Evolutionary conservation across 2,797 vertebrate species (phyloP).

Genomic region (Diplodus sargus): DNA sequence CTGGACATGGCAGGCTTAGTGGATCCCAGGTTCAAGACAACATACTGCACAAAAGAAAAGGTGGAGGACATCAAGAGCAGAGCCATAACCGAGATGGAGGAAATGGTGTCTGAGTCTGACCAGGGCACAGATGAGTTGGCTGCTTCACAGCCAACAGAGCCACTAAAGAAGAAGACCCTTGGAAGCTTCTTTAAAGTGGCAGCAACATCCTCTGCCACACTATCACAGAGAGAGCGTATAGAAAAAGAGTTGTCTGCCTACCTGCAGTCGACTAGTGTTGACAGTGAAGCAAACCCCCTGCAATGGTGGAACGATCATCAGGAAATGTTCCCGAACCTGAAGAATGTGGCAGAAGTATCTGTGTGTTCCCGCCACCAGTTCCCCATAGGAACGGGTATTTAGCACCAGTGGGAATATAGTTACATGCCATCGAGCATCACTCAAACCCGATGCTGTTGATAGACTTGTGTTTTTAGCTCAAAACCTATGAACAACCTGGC

Average conservation of each 20-base stretch:
- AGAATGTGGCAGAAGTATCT: too few species aligned
- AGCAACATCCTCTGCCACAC: slow-evolving; percentile 18
- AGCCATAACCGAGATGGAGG: slow-evolving; percentile 9
- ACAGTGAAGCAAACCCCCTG: slow-evolving; percentile 24
- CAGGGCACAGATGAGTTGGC: slow-evolving; percentile 16
- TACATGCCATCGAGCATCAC: too few species aligned
- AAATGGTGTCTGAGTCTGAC: slow-evolving; percentile 14
- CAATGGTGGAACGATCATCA: slow-evolving; percentile 8
- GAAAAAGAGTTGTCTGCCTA: slow-evolving; percentile 4
- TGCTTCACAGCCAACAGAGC: too few species aligned
- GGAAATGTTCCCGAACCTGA: too few species aligned
- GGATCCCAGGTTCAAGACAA: slow-evolving; percentile 26
- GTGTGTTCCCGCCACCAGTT: too few species aligned
- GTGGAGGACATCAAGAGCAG: slow-evolving; percentile 28
- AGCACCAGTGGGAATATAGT: too few species aligned
- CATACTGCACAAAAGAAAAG: slow-evolving; percentile 2
- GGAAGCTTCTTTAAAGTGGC: too few species aligned
- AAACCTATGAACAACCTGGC: background rate
- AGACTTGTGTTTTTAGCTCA: too few species aligned
- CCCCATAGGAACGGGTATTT: too few species aligned
- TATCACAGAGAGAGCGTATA: slow-evolving; percentile 1
- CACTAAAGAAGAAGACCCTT: too few species aligned
- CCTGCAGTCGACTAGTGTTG: slow-evolving; percentile 22
- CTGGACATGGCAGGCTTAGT: slow-evolving; percentile 9
- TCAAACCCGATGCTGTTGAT: too few species aligned